A percentile compares a stretch with the other conserved stretches of the same genome.
phyloP scores from a whole-genome alignment of 2,888 invertebrate species.

The Drymonia ruficornis region DNA sequence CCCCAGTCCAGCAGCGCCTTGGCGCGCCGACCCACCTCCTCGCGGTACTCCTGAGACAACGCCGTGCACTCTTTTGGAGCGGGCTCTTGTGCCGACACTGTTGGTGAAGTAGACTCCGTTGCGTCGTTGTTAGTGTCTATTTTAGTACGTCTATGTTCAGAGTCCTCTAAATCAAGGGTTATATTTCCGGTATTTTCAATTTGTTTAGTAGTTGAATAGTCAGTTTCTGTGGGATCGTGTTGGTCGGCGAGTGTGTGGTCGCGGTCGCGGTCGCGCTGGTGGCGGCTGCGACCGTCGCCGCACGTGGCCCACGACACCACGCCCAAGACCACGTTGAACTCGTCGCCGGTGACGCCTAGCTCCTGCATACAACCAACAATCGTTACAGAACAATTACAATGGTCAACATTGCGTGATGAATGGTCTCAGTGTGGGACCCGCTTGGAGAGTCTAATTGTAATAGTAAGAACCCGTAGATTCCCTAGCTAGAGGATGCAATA shows the following conservation, averaged over 20 bases:
- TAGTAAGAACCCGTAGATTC: too few species aligned
- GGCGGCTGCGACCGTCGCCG: conserved; percentile 87
- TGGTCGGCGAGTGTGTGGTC: neutral
- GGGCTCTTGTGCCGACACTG: neutral
- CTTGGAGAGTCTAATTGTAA: too few species aligned
- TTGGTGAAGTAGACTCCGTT: neutral
- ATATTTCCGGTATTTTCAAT: neutral
- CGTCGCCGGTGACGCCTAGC: conserved; percentile 83
- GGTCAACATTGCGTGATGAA: too few species aligned
- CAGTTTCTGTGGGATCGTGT: neutral
- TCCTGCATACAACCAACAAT: conserved; percentile 58
- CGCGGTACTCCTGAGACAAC: conserved; percentile 28
- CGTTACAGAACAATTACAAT: too few species aligned
- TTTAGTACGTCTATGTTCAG: neutral
- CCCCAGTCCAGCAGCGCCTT: conserved; percentile 92
- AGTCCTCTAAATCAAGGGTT: neutral
- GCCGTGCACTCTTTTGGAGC: neutral
- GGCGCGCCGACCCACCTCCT: conserved; percentile 87
- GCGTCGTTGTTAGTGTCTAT: conserved; percentile 10
- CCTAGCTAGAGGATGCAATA: too few species aligned
- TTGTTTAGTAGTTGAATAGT: neutral
- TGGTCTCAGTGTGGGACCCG: too few species aligned
- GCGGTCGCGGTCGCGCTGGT: conserved; percentile 40
- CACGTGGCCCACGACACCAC: conserved; percentile 97
- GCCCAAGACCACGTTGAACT: conserved; percentile 91